phyloP scores from a whole-genome alignment of 2,113 vertebrate species.

The Lamprotornis superbus region DNA sequence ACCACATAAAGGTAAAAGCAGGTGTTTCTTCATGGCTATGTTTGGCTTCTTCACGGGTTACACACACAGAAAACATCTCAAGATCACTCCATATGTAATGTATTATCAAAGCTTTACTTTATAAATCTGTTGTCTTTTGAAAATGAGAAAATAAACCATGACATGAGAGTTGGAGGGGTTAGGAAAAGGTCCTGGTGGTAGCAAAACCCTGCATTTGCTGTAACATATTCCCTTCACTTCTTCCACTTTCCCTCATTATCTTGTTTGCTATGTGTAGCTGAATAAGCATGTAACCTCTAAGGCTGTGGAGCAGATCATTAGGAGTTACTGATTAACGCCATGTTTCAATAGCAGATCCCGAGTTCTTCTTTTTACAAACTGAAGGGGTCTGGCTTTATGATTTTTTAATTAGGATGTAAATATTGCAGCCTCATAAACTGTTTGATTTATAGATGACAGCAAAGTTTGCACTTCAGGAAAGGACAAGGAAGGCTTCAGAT shows the following conservation, averaged over 20 bases:
- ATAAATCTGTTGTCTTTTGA: not conserved
- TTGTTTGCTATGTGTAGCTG: constrained; percentile 63
- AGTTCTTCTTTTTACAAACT: constrained; percentile 74
- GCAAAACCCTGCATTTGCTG: not conserved
- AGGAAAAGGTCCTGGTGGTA: not conserved
- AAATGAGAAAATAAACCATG: constrained; percentile 19
- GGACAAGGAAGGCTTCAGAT: constrained; percentile 38
- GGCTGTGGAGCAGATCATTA: constrained; percentile 69
- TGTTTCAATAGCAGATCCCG: constrained; percentile 67
- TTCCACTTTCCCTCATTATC: constrained; percentile 46
- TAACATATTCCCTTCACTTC: not conserved
- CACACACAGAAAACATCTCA: not conserved
- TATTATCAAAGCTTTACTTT: not conserved
- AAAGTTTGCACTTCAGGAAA: constrained; percentile 70
- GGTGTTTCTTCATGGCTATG: not conserved
- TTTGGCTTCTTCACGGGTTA: constrained; percentile 15
- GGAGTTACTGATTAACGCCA: constrained; percentile 82
- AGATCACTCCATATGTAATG: not conserved
- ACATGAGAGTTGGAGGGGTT: not conserved
- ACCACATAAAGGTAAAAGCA: constrained; percentile 42
- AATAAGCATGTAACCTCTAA: constrained; percentile 54
- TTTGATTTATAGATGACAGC: constrained; percentile 85
- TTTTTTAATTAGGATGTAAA: constrained; percentile 93
- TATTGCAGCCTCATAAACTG: constrained; percentile 81
- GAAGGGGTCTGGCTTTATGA: constrained; percentile 81